These are phyloP conservation scores for Atrichornis clamosus DNA, from an alignment of 2,113 vertebrate species.

Conservation along the genomic window DNA sequence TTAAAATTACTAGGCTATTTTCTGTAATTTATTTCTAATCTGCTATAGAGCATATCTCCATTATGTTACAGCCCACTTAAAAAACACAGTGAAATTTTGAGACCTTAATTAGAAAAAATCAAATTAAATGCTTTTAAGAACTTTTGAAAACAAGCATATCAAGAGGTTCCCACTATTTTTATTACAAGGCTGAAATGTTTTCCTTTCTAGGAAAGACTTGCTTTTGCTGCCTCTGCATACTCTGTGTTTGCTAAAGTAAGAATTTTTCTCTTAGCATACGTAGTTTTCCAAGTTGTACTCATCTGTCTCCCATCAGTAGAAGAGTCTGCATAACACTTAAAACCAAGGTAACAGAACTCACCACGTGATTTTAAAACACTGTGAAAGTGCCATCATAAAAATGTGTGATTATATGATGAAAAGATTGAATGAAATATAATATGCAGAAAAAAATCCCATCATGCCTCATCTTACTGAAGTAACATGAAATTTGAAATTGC, in stretches of 20 bases:
- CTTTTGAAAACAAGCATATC: background rate
- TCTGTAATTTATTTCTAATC: background rate
- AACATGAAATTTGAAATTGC: background rate
- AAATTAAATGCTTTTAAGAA: background rate
- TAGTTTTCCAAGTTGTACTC: background rate
- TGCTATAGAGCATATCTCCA: background rate
- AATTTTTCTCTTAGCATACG: background rate
- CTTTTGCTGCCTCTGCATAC: background rate
- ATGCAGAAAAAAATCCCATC: background rate
- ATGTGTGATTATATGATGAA: background rate
- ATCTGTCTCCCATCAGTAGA: background rate
- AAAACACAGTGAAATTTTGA: background rate
- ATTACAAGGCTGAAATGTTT: background rate
- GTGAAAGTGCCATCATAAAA: background rate
- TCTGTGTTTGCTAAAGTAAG: background rate
- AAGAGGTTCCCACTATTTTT: background rate
- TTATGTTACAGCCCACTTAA: background rate
- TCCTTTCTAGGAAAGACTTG: background rate
- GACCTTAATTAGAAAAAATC: background rate
- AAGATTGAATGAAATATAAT: background rate
- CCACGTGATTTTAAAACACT: background rate
- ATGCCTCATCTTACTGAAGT: background rate
- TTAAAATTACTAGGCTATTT: background rate
- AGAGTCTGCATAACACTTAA: background rate
- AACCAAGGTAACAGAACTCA: background rate